phyloP scores from a whole-genome alignment of 2,888 invertebrate species.

The Drosophila aldrichi region DNA sequence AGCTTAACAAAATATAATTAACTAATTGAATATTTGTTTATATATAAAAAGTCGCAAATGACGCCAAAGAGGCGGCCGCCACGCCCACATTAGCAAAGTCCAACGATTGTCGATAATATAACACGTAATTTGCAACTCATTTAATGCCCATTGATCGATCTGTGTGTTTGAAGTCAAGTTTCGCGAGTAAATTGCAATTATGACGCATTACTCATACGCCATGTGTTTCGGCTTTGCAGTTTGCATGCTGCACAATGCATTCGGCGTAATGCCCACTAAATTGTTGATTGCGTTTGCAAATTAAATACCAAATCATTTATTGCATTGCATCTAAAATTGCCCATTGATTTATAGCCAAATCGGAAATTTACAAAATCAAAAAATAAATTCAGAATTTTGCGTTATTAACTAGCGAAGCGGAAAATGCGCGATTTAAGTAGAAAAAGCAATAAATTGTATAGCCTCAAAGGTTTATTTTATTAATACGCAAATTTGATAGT shows the following conservation, averaged over 20 bases:
- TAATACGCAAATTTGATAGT: not conserved
- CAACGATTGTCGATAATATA: not conserved
- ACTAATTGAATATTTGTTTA: not conserved
- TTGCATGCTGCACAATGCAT: slow-evolving; percentile 8
- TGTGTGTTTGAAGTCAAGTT: slow-evolving; percentile 8
- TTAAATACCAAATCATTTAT: slow-evolving; percentile 14
- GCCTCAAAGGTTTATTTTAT: not conserved
- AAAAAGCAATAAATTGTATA: not conserved
- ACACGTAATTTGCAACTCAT: slow-evolving; percentile 8
- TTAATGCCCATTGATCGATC: slow-evolving; percentile 14
- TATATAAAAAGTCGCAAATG: not conserved
- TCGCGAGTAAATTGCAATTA: slow-evolving; percentile 12
- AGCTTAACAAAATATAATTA: not conserved
- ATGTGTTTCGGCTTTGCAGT: not conserved
- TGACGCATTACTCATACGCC: slow-evolving; percentile 14
- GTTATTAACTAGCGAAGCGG: not conserved
- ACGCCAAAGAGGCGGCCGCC: too few relatives aligned
- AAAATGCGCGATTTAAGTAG: not conserved
- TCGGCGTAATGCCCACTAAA: slow-evolving; percentile 17
- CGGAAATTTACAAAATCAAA: not conserved
- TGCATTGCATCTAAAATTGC: slow-evolving; percentile 15
- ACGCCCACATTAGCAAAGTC: slow-evolving; percentile 2
- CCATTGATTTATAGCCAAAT: slow-evolving; percentile 13
- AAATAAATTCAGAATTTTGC: not conserved
- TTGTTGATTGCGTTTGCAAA: slow-evolving; percentile 11